Evolutionary conservation across 1,140 invertebrate genomes (phyloP).

Genomic region (Oncopeltus fasciatus): DNA sequence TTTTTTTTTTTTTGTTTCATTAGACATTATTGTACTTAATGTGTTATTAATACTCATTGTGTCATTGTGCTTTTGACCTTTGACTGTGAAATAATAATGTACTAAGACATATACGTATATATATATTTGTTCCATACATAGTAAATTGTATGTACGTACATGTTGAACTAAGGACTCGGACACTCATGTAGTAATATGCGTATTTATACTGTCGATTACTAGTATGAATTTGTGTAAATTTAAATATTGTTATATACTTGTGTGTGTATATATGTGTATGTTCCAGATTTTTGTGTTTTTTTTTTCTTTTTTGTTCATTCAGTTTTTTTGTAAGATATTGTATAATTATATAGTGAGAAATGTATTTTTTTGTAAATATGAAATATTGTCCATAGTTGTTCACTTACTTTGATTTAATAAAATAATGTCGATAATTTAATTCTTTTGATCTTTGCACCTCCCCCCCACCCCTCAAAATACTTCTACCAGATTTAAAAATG

Average conservation of each 20-base stretch:
- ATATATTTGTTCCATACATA: background rate
- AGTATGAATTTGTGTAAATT: background rate
- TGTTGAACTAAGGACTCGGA: background rate
- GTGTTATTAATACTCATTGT: background rate
- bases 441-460: slow-evolving; percentile 5
- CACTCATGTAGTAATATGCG: background rate
- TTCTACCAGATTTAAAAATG: too few species aligned
- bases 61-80: slow-evolving; percentile 3
- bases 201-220: background rate
- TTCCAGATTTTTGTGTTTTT: background rate
- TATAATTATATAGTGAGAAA: slow-evolving; percentile 12
- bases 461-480: too few species aligned
- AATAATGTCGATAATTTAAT: slow-evolving; percentile 16
- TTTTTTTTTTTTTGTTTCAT: background rate
- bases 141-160: slow-evolving; percentile 1
- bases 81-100: background rate
- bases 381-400: slow-evolving; percentile 15
- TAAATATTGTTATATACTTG: background rate
- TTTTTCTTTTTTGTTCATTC: too few species aligned
- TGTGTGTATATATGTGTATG: background rate
- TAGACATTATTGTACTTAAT: background rate
- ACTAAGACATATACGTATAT: background rate
- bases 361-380: slow-evolving; percentile 10
- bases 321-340: slow-evolving; percentile 2
- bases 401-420: slow-evolving; percentile 18